Percentiles rank a stretch among this genome's conserved stretches.
Conservation (phyloP, 2,888 invertebrate species). For the Leucophenga maculata region DNA sequence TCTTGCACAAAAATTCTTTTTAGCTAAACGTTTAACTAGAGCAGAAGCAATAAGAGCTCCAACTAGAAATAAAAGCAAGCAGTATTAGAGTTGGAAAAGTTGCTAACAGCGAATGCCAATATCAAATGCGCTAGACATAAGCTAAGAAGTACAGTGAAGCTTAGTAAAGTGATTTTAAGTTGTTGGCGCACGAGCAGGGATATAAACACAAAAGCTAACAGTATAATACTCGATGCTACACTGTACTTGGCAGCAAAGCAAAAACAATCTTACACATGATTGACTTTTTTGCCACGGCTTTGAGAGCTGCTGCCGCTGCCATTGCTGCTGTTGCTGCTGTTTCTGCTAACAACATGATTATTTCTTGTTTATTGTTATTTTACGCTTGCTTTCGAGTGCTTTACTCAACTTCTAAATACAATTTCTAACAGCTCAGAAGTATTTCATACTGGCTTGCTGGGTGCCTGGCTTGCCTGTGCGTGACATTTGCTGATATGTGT, state of each 20-base stretch:
- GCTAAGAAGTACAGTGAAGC: neutral
- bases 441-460: conserved; percentile 15
- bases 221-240: conserved; percentile 21
- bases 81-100: conserved; percentile 29
- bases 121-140: neutral
- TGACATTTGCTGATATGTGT: conserved; percentile 14
- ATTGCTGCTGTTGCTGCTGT: conserved; percentile 23
- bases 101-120: conserved; percentile 7
- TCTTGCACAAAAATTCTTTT: neutral
- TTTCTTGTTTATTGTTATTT: conserved; percentile 64
- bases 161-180: too few relatives aligned
- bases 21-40: neutral
- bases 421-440: neutral
- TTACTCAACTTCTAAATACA: neutral
- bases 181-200: too few relatives aligned
- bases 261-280: conserved; percentile 59
- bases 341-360: conserved; percentile 57
- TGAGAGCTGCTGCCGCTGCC: neutral
- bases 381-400: conserved; percentile 47
- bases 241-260: conserved; percentile 19
- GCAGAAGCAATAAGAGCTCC: conserved; percentile 28
- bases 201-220: too few relatives aligned
- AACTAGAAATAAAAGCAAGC: conserved; percentile 31
- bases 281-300: conserved; percentile 44
- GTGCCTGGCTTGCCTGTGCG: conserved; percentile 4